These are phyloP conservation scores for Panopea generosa DNA, from an alignment of 2,888 invertebrate species.

Conservation along the genomic window DNA sequence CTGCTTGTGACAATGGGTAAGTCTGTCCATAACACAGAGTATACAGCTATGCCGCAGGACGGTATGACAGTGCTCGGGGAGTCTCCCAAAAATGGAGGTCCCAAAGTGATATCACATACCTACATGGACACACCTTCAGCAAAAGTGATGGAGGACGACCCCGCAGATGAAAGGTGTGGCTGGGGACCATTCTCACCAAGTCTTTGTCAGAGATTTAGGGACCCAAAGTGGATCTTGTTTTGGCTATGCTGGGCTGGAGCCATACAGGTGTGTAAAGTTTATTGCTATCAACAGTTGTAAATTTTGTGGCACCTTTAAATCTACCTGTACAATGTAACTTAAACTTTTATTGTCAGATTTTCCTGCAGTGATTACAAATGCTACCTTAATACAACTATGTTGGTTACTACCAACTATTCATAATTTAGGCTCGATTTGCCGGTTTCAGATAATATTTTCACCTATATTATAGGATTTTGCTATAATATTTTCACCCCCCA, in stretches of 20 bases:
- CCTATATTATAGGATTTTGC: too few relatives aligned
- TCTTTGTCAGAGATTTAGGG: conserved; percentile 90
- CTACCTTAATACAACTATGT: too few relatives aligned
- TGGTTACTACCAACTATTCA: too few relatives aligned
- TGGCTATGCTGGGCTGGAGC: conserved; percentile 93
- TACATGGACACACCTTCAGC: conserved; percentile 46
- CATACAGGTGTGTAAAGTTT: conserved; percentile 87
- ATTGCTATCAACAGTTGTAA: neutral
- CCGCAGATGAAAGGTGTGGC: conserved; percentile 87
- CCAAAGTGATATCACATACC: conserved; percentile 26
- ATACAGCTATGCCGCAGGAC: conserved; percentile 54
- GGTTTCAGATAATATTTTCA: too few relatives aligned
- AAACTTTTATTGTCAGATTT: too few relatives aligned
- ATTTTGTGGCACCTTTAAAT: too few relatives aligned
- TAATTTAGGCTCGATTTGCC: too few relatives aligned
- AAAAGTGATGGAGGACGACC: conserved; percentile 1
- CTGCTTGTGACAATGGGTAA: conserved; percentile 50
- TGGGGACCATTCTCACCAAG: conserved; percentile 89
- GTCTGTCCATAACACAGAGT: conserved; percentile 45
- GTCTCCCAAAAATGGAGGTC: conserved; percentile 41
- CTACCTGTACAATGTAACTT: too few relatives aligned
- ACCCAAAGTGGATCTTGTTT: conserved; percentile 92
- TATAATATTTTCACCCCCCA: too few relatives aligned
- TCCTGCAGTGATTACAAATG: too few relatives aligned
- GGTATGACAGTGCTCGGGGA: conserved; percentile 19